These are phyloP conservation scores for Phrixothrix hirtus DNA, from an alignment of 2,888 invertebrate species.

Conservation along the genomic window DNA sequence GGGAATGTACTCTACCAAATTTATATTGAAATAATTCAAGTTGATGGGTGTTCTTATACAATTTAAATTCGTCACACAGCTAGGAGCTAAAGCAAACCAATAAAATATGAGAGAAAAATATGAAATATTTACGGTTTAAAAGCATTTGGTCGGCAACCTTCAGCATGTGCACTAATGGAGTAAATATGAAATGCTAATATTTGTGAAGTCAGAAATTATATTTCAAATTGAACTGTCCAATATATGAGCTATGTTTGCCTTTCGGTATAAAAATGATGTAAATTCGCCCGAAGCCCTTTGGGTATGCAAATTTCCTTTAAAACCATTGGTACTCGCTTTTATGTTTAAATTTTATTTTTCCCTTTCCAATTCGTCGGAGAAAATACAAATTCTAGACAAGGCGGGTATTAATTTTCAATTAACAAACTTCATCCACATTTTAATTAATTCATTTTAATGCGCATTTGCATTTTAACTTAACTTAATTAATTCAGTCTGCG, in stretches of 20 bases:
- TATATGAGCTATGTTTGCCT: conserved; percentile 40
- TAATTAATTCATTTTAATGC: no score
- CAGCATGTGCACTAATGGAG: conserved; percentile 53
- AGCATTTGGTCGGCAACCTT: conserved; percentile 43
- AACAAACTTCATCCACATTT: not conserved
- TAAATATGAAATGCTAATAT: conserved; percentile 57
- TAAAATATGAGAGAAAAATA: conserved; percentile 46
- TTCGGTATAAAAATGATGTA: conserved; percentile 44
- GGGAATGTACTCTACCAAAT: conserved; percentile 40
- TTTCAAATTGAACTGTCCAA: conserved; percentile 55
- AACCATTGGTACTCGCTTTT: conserved; percentile 40
- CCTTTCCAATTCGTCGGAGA: conserved; percentile 9
- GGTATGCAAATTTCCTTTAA: conserved; percentile 40
- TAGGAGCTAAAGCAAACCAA: conserved; percentile 45
- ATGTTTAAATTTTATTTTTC: conserved; percentile 40
- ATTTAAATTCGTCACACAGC: conserved; percentile 53
- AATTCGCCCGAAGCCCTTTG: conserved; percentile 39
- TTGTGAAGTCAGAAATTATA: conserved; percentile 53
- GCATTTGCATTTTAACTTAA: no score
- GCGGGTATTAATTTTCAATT: not conserved
- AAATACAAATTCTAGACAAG: not conserved
- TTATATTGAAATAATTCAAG: conserved; percentile 51
- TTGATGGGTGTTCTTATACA: conserved; percentile 51
- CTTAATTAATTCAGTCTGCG: no score
- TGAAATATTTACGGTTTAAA: conserved; percentile 49